phyloP scores from a whole-genome alignment of 2,797 vertebrate species.

The Furcifer pardalis region DNA sequence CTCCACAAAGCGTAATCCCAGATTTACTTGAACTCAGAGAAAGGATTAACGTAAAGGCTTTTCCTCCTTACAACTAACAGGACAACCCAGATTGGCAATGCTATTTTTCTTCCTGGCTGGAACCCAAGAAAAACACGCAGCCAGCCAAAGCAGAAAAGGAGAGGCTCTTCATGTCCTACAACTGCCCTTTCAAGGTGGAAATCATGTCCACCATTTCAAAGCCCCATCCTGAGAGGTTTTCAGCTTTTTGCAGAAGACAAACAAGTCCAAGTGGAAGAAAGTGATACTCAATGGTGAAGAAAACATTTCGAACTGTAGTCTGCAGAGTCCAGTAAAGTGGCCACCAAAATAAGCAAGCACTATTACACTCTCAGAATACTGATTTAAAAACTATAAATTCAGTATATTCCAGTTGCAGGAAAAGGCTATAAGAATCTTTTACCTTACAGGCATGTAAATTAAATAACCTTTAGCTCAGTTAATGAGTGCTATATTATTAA shows the following conservation, averaged over 20 bases:
- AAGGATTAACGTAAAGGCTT: slow-evolving; percentile 16
- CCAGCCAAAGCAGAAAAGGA: not conserved
- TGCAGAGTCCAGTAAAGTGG: too few relatives aligned
- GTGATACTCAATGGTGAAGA: not conserved
- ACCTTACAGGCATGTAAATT: too few relatives aligned
- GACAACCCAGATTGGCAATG: not conserved
- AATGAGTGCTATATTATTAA: not conserved
- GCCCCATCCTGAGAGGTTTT: not conserved
- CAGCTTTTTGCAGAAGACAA: not conserved
- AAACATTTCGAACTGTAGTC: not conserved
- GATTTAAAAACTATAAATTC: not conserved
- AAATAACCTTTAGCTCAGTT: not conserved
- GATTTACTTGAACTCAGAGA: not conserved
- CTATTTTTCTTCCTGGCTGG: not conserved
- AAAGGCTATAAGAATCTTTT: not conserved
- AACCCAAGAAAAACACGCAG: not conserved
- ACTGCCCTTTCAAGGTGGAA: fast-evolving
- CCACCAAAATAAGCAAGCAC: too few relatives aligned
- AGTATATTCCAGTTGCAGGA: not conserved
- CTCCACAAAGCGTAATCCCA: slow-evolving; percentile 39
- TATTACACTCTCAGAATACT: too few relatives aligned
- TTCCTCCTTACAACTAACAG: slow-evolving; percentile 21
- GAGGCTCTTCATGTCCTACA: fast-evolving
- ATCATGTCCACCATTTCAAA: fast-evolving
- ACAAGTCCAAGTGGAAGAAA: not conserved